Conservation (phyloP, 2,888 invertebrate genomes). For the Eristalinus aeneus region DNA sequence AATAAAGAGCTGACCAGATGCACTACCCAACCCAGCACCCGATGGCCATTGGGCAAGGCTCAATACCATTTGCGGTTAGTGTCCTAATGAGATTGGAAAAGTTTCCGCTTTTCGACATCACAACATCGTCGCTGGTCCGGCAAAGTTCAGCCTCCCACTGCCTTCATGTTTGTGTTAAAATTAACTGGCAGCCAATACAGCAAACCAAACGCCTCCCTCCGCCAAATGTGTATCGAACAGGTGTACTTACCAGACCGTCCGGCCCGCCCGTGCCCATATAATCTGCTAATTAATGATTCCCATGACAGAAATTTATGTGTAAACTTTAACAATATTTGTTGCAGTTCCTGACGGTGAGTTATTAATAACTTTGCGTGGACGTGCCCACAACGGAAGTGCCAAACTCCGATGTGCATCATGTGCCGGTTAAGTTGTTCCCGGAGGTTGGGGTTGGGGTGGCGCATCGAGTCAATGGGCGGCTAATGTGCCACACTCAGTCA, state of each 20-base stretch:
- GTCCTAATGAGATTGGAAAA: slow-evolving; percentile 65
- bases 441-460: not conserved
- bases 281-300: slow-evolving; percentile 78
- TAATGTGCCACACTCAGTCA: slow-evolving; percentile 56
- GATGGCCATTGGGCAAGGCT: slow-evolving; percentile 17
- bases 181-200: slow-evolving; percentile 31
- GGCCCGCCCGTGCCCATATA: slow-evolving; percentile 51
- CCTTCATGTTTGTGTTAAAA: slow-evolving; percentile 12
- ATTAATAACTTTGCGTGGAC: slow-evolving; percentile 73
- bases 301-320: slow-evolving; percentile 79
- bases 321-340: slow-evolving; percentile 79
- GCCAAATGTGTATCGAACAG: slow-evolving; percentile 54
- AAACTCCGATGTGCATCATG: slow-evolving; percentile 71
- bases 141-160: slow-evolving; percentile 12
- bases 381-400: slow-evolving; percentile 72
- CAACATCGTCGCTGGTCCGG: slow-evolving; percentile 36
- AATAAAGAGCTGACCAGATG: slow-evolving; percentile 61
- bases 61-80: slow-evolving; percentile 50
- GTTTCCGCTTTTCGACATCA: slow-evolving; percentile 38
- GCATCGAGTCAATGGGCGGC: slow-evolving; percentile 57
- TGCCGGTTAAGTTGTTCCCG: slow-evolving; percentile 32
- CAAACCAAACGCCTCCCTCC: not conserved
- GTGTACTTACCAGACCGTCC: slow-evolving; percentile 25
- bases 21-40: slow-evolving; percentile 12
- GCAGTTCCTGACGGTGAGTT: slow-evolving; percentile 73